phyloP scores from a whole-genome alignment of 2,888 invertebrate species.

The Drosophila pseudotakahashii region DNA sequence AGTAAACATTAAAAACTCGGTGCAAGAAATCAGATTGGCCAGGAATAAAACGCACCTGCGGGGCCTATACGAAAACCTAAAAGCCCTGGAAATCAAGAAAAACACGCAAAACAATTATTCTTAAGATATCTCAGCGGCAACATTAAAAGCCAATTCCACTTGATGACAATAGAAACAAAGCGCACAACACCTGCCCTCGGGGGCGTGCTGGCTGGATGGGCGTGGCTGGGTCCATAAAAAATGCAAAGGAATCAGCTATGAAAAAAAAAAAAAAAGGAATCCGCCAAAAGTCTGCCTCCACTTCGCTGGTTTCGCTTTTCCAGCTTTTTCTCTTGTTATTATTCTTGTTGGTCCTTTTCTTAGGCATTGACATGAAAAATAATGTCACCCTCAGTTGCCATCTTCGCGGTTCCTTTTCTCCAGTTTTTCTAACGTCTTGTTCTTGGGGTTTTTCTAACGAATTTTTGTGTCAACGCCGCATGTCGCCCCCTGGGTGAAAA shows the following conservation, averaged over 20 bases:
- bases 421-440: constrained; percentile 50
- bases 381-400: constrained; percentile 80
- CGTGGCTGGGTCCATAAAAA: constrained; percentile 54
- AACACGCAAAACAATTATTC: constrained; percentile 84
- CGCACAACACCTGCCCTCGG: constrained; percentile 70
- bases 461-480: constrained; percentile 66
- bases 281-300: constrained; percentile 49
- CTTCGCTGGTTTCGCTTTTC: constrained; percentile 1
- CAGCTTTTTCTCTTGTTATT: constrained; percentile 24
- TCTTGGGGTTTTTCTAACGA: constrained; percentile 55
- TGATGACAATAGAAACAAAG: constrained; percentile 82
- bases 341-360: constrained; percentile 32
- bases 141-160: constrained; percentile 84
- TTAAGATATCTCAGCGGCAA: constrained; percentile 84
- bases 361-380: constrained; percentile 80
- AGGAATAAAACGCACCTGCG: constrained; percentile 69
- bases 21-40: constrained; percentile 44
- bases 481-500: constrained; percentile 47
- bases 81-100: constrained; percentile 68
- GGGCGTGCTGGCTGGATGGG: constrained; percentile 29
- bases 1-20: constrained; percentile 56
- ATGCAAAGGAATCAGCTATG: constrained; percentile 76
- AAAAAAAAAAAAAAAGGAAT: constrained; percentile 32
- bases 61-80: constrained; percentile 44
- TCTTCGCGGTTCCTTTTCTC: constrained; percentile 39